Percentiles rank a stretch among this genome's conserved stretches.
phyloP scores from a whole-genome alignment of 2,888 invertebrate genomes.

The Drosophila longiperda region DNA sequence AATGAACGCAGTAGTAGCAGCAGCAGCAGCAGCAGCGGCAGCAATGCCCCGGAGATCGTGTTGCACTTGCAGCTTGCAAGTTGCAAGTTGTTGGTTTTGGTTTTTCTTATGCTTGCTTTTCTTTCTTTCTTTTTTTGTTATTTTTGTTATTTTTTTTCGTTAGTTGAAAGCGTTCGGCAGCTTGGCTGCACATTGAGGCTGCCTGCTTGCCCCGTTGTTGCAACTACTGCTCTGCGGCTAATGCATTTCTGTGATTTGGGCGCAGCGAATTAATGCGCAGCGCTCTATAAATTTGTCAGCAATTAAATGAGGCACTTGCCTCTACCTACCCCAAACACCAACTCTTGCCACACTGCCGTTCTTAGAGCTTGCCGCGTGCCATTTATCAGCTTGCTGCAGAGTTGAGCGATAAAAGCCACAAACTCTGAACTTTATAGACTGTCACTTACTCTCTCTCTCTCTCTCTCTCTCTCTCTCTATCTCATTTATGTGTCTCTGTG shows the following conservation, averaged over 20 bases:
- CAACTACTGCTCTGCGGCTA: conserved; percentile 45
- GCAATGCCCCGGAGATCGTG: conserved; percentile 65
- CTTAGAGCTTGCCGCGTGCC: conserved; percentile 44
- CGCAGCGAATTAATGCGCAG: conserved; percentile 80
- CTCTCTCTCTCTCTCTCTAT: not conserved
- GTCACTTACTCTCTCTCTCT: conserved; percentile 8
- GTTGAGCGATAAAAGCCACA: conserved; percentile 59
- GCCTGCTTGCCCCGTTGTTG: conserved; percentile 43
- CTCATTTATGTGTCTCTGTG: not conserved
- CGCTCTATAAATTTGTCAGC: conserved; percentile 84
- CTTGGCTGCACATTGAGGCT: conserved; percentile 75
- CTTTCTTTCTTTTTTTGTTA: not conserved
- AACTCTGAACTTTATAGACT: conserved; percentile 80
- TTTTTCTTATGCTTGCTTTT: not conserved
- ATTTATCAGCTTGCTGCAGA: conserved; percentile 36
- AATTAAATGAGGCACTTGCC: conserved; percentile 74
- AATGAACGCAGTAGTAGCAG: conserved; percentile 75
- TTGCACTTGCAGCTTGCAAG: conserved; percentile 44
- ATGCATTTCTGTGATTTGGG: conserved; percentile 82
- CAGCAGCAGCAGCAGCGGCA: conserved; percentile 6
- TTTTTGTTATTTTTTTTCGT: conserved; percentile 10
- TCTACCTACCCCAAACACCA: not conserved
- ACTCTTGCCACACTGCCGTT: not conserved
- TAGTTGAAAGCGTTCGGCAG: conserved; percentile 61
- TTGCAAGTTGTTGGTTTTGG: conserved; percentile 35